phyloP scores from a whole-genome alignment of 2,113 vertebrate species.

The Benitochromis conjunctus region DNA sequence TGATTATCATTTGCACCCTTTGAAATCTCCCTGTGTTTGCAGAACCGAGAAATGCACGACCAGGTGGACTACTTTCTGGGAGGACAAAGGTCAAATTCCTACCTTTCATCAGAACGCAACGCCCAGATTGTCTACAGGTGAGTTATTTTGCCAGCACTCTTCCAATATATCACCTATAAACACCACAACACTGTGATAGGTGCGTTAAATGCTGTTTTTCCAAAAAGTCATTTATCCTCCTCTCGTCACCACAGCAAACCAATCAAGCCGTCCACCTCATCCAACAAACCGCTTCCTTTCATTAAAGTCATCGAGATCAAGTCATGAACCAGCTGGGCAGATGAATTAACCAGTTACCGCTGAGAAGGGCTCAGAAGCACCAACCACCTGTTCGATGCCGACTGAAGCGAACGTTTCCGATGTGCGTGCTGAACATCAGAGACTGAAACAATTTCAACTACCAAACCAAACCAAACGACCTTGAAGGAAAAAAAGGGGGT shows the following conservation, averaged over 20 bases:
- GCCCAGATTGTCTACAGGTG: slow-evolving; percentile 84
- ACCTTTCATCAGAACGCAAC: slow-evolving; percentile 69
- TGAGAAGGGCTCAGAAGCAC: not conserved
- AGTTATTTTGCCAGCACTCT: not conserved
- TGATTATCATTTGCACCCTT: not conserved
- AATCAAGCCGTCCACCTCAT: slow-evolving; percentile 69
- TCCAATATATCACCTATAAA: not conserved
- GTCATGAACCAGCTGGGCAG: slow-evolving; percentile 53
- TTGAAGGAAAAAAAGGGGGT: not conserved
- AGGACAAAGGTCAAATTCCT: slow-evolving; percentile 72
- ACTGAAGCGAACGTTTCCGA: not conserved
- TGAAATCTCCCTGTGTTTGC: not conserved
- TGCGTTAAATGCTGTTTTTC: not conserved
- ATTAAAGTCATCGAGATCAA: slow-evolving; percentile 90
- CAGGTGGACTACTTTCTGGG: slow-evolving; percentile 87
- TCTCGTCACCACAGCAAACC: slow-evolving; percentile 68
- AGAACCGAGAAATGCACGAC: slow-evolving; percentile 94
- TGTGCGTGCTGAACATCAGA: not conserved
- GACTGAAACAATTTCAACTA: not conserved
- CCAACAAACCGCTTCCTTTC: slow-evolving; percentile 82
- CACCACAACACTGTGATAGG: not conserved
- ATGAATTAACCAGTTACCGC: not conserved
- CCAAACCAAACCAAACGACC: slow-evolving; percentile 4
- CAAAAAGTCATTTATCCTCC: not conserved
- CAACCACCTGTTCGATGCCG: not conserved